Evolutionary conservation across 2,797 vertebrate genomes (phyloP).

Genomic region (Trachops cirrhosus): DNA sequence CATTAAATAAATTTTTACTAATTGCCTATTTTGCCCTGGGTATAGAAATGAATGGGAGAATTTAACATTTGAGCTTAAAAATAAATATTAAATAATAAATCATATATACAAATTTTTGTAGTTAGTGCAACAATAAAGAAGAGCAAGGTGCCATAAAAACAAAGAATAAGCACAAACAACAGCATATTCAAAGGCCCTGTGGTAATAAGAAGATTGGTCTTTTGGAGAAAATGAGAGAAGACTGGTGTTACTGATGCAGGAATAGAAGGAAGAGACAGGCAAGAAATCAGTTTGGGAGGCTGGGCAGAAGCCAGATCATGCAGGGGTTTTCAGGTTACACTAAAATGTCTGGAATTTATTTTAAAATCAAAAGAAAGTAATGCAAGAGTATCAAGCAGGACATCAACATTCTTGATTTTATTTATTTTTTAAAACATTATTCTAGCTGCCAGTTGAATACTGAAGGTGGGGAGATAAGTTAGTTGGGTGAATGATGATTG

Average conservation of each 20-base stretch:
- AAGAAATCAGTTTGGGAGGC: neutral
- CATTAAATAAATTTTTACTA: slow-evolving; percentile 4
- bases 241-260: neutral
- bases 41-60: neutral
- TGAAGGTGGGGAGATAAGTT: neutral
- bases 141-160: neutral
- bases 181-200: neutral
- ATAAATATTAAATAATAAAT: neutral
- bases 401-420: neutral
- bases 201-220: neutral
- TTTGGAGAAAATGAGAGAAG: neutral
- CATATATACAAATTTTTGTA: neutral
- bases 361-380: neutral
- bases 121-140: neutral
- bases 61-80: neutral
- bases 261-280: neutral
- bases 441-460: neutral
- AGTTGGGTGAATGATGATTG: neutral
- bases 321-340: neutral
- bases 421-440: neutral
- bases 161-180: neutral
- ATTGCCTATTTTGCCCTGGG: neutral
- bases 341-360: neutral
- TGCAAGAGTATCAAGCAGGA: neutral
- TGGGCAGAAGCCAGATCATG: neutral